Base-by-base conservation (phyloP, 2,113 vertebrate species). In the Sminthopsis crassicaudata region DNA sequence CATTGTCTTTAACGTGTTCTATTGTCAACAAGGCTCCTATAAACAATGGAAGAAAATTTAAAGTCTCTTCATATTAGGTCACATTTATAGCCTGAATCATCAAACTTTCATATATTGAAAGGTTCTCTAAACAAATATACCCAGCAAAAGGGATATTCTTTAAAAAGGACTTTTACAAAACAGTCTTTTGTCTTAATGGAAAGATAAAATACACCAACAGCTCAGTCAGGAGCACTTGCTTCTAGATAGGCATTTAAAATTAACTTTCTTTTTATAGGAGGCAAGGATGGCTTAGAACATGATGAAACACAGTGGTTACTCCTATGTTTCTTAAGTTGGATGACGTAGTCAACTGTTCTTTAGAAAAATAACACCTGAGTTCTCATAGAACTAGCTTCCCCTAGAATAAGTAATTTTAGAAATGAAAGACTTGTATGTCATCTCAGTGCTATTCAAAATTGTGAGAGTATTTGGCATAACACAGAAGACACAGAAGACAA, bases 1-100 rank as follows among this genome's bases (percentile, higher is more conserved):
- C 97, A n/a, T 98, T 98, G 95, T 98, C 98, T 97, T 99, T 99
- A 97, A 99, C 98, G 1, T 99, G 99, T 96, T 99, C 99, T 84
- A 99, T 99, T 0, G 99, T 98, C 98, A 99, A 98, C 94, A 99
- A 98, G 19, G 99, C 99, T 95, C 99, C 99, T 99, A 97, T 27
- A 98, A 96, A 91, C 92, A 95, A 94, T 91, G 42, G 95, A 97
- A 50, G 88, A 95, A 96, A 97, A 96, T 97, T 88, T 51, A 84
- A 84, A 95, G 92, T 55, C 95, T 96, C 84, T 95, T 95, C 88
- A 54, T 94, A 95, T 8, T 42, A 88, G 96, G 91, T 96, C 76
- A 96, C 89, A 95, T 93, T 91, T 93, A 3, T 88, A 52, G 89
- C 57, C 91, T 96, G 92, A 98, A 53, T 97, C 94, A 96, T 57